phyloP scores from a whole-genome alignment of 2,888 invertebrate species.

The Loripinus fragilis region DNA sequence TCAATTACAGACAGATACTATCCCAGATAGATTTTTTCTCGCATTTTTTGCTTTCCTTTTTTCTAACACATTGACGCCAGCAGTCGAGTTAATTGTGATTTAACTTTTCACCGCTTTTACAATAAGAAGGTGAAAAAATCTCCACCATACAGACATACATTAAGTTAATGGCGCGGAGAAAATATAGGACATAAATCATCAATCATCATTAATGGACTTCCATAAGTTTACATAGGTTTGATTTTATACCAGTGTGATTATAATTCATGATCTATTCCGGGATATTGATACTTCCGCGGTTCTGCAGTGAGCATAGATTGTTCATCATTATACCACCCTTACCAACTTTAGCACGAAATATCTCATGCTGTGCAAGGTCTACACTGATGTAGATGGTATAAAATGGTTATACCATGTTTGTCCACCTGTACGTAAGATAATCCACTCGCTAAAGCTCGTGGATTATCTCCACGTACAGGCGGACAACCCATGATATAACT shows the following conservation, averaged over 20 bases:
- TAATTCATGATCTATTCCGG: conserved; percentile 1
- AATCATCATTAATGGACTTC: conserved; percentile 1
- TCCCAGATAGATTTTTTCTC: too few relatives aligned
- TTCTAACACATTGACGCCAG: conserved; percentile 1
- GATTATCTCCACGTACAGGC: too few relatives aligned
- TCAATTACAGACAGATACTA: too few relatives aligned
- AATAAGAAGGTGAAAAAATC: not conserved
- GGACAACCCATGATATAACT: too few relatives aligned
- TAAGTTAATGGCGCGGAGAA: conserved; percentile 13
- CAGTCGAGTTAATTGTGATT: conserved; percentile 8
- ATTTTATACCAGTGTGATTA: not conserved
- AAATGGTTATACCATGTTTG: too few relatives aligned
- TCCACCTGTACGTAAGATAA: too few relatives aligned
- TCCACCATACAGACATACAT: conserved; percentile 2
- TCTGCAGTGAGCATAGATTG: too few relatives aligned
- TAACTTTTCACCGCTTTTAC: conserved; percentile 2
- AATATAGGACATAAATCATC: conserved; percentile 5
- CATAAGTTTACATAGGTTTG: conserved; percentile 3
- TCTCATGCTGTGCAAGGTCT: too few relatives aligned
- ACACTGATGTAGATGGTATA: too few relatives aligned
- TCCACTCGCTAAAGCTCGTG: too few relatives aligned
- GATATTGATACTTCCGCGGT: not conserved
- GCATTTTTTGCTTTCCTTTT: not conserved
- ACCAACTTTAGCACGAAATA: too few relatives aligned
- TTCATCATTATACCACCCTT: too few relatives aligned